Base-by-base conservation (phyloP, 1,140 invertebrate genomes). In the Palaemon carinicauda region DNA sequence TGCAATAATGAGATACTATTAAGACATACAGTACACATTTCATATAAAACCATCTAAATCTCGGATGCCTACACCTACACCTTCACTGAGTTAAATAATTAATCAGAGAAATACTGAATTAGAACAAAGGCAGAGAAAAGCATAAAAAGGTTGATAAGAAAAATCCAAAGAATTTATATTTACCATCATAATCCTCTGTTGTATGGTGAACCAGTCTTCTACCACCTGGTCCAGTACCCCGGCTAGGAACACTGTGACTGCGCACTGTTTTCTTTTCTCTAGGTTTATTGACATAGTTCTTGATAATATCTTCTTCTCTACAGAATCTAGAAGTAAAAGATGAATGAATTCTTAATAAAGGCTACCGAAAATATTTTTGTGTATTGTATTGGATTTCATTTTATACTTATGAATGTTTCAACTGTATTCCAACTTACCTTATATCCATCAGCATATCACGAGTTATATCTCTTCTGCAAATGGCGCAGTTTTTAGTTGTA, bases 401-500 rank as follows among this genome's bases (percentile, higher is more conserved):
- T 73, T 51, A 3, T 50, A 7, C 29, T 17, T 1, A 31, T 21
- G n/a, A n/a, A n/a, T n/a, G n/a, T n/a, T n/a, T n/a, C 73, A 80
- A 4, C 31, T 21, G 19, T 27, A 12, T 33, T 19, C 17, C 4
- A 33, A 33, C 52, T 69, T 52, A 89, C 88, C 88, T 84, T 7
- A 89, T 87, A 53, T 89, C 89, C 89, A 89, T 89, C 5, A 89
- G 78, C 89, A 89, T 89, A 31, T 89, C 89, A 17, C 89, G 75
- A 19, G 85, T 79, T 56, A 89, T 89, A 41, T 89, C 89, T 56
- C 89, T 77, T 9, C 89, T 73, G 33, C 89, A 89, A 56, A 89
- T 89, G 89, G 89, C 89, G 31, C 89, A 89, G 82, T 89, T 89
- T 79, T 88, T 89, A 82, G 89, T 89, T 78, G 89, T 89, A 79